Percentiles rank a stretch among this genome's conserved stretches.
These are phyloP conservation scores for Sarcophaga caerulescens DNA, from an alignment of 2,888 invertebrate genomes.

Conservation along the genomic window DNA sequence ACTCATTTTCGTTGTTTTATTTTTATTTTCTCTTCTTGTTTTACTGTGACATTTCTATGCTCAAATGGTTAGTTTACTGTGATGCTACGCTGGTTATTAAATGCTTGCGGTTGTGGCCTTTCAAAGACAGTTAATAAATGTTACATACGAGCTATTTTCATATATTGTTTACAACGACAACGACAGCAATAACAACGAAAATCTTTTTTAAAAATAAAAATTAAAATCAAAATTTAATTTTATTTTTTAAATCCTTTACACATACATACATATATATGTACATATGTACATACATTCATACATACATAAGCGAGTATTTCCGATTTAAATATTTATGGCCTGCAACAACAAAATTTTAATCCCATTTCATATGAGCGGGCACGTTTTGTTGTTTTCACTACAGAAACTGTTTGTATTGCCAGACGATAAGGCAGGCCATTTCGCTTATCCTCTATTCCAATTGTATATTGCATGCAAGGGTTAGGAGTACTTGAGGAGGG, in stretches of 20 bases:
- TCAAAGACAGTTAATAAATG: constrained; percentile 65
- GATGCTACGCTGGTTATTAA: constrained; percentile 38
- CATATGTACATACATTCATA: constrained; percentile 1
- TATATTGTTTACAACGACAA: not conserved
- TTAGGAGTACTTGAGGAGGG: no score
- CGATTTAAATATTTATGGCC: constrained; percentile 30
- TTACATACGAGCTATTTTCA: not conserved
- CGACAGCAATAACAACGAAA: not conserved
- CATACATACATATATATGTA: not conserved
- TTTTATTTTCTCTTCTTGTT: not conserved
- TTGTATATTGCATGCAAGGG: no score
- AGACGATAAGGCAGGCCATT: constrained; percentile 27
- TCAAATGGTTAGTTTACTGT: constrained; percentile 12
- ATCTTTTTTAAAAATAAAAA: not conserved
- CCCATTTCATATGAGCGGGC: constrained; percentile 44
- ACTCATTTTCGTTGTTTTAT: constrained; percentile 15
- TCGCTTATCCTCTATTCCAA: not conserved
- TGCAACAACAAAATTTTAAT: constrained; percentile 30
- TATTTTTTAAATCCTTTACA: not conserved
- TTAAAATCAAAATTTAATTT: not conserved
- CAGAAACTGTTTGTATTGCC: constrained; percentile 9
- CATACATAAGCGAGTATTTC: not conserved
- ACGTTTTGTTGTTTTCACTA: constrained; percentile 19
- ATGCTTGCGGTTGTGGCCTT: constrained; percentile 60
- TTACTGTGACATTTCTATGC: not conserved